Base-by-base conservation (phyloP, 2,797 vertebrate species). In the Netta rufina region DNA sequence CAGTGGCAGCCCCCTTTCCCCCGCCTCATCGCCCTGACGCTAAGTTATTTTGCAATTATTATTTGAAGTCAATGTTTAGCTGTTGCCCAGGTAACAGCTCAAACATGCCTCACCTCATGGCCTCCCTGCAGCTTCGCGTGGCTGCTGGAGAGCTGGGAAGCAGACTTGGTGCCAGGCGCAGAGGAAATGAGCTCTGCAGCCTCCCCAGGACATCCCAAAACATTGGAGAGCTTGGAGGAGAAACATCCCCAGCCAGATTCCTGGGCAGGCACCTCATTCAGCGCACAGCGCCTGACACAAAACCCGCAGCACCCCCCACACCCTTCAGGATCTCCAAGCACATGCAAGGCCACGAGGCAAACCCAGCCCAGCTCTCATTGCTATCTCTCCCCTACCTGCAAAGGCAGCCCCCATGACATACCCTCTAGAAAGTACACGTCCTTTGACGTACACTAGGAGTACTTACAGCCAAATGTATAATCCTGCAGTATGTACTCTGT, bases 51-150 rank as follows among this genome's bases (percentile, higher is more conserved):
- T 84, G 96, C 96, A 93, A 92, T 66, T 65, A 66, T 74, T 41
- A 89, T 90, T 89, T 89, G 83, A 89, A 95, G 96, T 91, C 97
- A 97, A 96, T 98, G 95, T 98, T 98, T 98, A 94, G 96, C 89
- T 62, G 94, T 98, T 89, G 90, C 97, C 97, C 94, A 96, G 97
- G 97, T 95, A 90, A 98, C 97, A 58, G 87, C 96, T 96, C 94
- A 97, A 97, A 96, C 94, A 97, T 18, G 79, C 94, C 92, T 94
- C 64, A 96, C 94, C 97, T 89, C 94, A 2, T 25, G 33, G 58
- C 89, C 94, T 93, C 79, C 56, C 69, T 19, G 58, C 85, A 28
- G 87, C 65, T 69, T 65, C 20, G 0, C 41, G 5, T 1, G 66
- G 89, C 92, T 78, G 84, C 87, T 28, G 51, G 43, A 81, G 76